These are phyloP conservation scores for Galerucella calmariensis DNA, from an alignment of 2,888 invertebrate genomes.

Conservation along the genomic window DNA sequence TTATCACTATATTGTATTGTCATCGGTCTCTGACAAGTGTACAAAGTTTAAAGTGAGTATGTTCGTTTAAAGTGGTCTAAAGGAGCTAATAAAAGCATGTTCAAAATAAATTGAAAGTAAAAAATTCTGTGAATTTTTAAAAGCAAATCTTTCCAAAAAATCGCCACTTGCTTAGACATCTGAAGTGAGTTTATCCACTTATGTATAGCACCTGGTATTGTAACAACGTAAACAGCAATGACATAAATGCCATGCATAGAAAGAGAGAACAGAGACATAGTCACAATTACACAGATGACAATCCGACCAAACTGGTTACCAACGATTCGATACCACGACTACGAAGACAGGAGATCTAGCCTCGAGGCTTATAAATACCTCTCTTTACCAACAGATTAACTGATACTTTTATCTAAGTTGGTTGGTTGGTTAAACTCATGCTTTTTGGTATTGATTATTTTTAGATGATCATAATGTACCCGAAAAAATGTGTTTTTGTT, in stretches of 20 bases:
- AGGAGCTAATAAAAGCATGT: too few species aligned
- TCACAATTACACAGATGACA: slow-evolving; percentile 65
- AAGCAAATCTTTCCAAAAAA: too few species aligned
- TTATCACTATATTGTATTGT: too few species aligned
- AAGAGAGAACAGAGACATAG: slow-evolving; percentile 49
- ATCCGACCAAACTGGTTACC: slow-evolving; percentile 73
- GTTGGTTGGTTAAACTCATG: neutral
- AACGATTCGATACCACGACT: slow-evolving; percentile 38
- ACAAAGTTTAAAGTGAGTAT: too few species aligned
- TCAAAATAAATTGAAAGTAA: too few species aligned
- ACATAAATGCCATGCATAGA: slow-evolving; percentile 73
- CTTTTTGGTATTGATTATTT: slow-evolving; percentile 2
- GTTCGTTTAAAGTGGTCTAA: too few species aligned
- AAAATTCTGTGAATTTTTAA: too few species aligned
- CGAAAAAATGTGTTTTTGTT: neutral
- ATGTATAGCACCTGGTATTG: neutral
- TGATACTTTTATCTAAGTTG: slow-evolving; percentile 54
- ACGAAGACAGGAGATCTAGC: slow-evolving; percentile 40
- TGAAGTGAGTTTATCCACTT: neutral
- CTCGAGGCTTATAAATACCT: slow-evolving; percentile 56
- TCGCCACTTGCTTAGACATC: too few species aligned
- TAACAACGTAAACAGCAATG: slow-evolving; percentile 61
- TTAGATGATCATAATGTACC: neutral
- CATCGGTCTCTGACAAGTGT: too few species aligned
- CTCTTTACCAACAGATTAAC: slow-evolving; percentile 46